Percentiles rank a stretch among this genome's conserved stretches.
Evolutionary conservation across 2,797 vertebrate species (phyloP).

Genomic region (Oryzias sinensis): DNA sequence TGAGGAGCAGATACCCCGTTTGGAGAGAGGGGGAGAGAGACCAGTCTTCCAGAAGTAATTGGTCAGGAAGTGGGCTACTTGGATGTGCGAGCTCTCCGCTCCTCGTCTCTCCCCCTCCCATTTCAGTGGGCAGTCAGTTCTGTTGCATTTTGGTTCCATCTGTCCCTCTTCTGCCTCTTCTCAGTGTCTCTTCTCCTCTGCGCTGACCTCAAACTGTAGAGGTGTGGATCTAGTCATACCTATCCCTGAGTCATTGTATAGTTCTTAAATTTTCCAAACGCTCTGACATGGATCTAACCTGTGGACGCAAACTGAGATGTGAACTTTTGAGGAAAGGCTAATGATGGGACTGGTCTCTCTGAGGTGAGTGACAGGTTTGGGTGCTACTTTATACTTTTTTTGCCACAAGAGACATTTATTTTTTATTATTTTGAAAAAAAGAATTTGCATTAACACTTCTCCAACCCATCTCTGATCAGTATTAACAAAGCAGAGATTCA

Average conservation of each 20-base stretch:
- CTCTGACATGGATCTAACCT: constrained; percentile 75
- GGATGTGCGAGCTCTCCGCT: constrained; percentile 53
- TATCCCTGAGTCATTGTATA: constrained; percentile 24
- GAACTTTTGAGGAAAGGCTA: constrained; percentile 38
- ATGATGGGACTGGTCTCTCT: constrained; percentile 45
- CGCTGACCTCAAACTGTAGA: constrained; percentile 68
- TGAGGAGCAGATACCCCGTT: constrained; percentile 32
- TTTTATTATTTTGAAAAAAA: constrained; percentile 12
- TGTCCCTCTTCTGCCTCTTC: constrained; percentile 41
- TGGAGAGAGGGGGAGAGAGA: constrained; percentile 38
- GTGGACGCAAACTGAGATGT: constrained; percentile 61
- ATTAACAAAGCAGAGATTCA: constrained; percentile 46
- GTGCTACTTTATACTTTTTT: not conserved
- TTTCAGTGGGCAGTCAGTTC: constrained; percentile 65
- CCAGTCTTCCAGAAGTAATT: constrained; percentile 71
- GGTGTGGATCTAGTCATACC: constrained; percentile 61
- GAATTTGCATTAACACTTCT: constrained; percentile 22
- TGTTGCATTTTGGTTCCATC: constrained; percentile 63
- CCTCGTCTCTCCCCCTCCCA: constrained; percentile 34
- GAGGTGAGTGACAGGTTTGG: constrained; percentile 64
- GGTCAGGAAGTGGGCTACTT: constrained; percentile 74
- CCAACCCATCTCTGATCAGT: constrained; percentile 53
- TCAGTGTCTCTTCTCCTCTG: constrained; percentile 51
- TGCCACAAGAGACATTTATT: not conserved
- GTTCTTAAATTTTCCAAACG: constrained; percentile 26